Conservation (phyloP, 1,140 invertebrate species). For the Bradynema listronoti region DNA sequence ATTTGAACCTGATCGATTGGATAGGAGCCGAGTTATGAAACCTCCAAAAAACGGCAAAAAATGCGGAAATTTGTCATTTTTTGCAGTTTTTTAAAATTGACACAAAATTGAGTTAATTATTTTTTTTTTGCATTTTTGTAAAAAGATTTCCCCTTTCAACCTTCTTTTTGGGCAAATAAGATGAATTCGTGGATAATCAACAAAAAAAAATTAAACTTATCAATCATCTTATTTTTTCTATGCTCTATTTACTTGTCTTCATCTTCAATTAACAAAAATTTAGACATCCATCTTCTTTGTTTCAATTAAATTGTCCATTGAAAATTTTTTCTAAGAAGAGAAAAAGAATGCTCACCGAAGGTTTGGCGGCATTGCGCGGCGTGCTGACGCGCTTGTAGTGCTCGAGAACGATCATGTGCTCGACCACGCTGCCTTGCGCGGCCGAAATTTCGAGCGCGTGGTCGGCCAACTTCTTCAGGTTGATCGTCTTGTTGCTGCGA, state of each 20-base stretch:
- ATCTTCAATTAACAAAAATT: too few relatives aligned
- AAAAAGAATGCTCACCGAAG: background rate
- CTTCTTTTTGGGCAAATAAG: too few relatives aligned
- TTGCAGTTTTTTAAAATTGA: too few relatives aligned
- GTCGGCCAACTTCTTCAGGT: conserved; percentile 43
- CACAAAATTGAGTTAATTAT: too few relatives aligned
- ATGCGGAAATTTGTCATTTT: too few relatives aligned
- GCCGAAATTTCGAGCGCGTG: conserved; percentile 31
- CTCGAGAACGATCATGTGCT: conserved; percentile 39
- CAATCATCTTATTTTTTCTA: background rate
- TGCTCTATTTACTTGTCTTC: background rate
- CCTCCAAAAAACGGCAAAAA: too few relatives aligned
- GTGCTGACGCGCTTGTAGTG: conserved; percentile 23
- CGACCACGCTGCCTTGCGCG: conserved; percentile 7
- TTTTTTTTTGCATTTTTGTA: too few relatives aligned
- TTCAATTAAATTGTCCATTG: background rate
- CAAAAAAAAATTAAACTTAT: background rate
- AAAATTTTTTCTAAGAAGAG: background rate
- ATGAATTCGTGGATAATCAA: too few relatives aligned
- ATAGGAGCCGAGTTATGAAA: too few relatives aligned
- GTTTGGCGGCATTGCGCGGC: background rate
- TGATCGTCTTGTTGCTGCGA: conserved; percentile 34
- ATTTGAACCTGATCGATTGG: too few relatives aligned
- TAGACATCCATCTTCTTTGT: too few relatives aligned
- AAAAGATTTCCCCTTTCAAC: too few relatives aligned